Evolutionary conservation across 53 echinoderm and acorn worm species (phyloP).

Genomic region (Actinopyga echinites): DNA sequence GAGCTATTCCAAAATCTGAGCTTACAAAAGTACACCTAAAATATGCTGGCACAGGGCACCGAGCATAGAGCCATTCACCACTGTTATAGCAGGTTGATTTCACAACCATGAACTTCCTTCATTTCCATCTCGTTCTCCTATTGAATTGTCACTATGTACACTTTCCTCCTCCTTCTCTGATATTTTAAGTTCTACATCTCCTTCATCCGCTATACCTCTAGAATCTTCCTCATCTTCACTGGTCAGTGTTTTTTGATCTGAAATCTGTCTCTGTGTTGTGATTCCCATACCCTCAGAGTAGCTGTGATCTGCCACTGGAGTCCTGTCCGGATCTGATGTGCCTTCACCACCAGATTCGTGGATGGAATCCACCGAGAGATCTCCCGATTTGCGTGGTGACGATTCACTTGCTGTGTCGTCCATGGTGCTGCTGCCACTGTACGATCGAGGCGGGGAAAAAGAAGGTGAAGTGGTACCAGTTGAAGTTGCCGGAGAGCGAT

Average conservation of each 20-base stretch:
- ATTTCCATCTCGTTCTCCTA: slow-evolving; percentile 19
- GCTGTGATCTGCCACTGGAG: slow-evolving; percentile 1
- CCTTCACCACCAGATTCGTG: slow-evolving; percentile 37
- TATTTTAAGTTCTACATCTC: background rate
- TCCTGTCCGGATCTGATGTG: slow-evolving; percentile 8
- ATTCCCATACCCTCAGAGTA: background rate
- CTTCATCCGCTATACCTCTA: background rate
- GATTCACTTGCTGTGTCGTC: slow-evolving; percentile 90
- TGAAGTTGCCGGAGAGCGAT: slow-evolving; percentile 86
- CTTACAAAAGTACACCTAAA: background rate
- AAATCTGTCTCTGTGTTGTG: background rate
- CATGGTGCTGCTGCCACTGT: slow-evolving; percentile 94
- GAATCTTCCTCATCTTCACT: slow-evolving; percentile 20
- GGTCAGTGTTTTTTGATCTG: background rate
- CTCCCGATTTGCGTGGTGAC: slow-evolving; percentile 64
- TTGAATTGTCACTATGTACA: slow-evolving; percentile 1
- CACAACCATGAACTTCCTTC: slow-evolving; percentile 48
- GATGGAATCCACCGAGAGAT: slow-evolving; percentile 55
- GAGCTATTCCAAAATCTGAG: background rate
- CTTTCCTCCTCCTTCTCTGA: background rate
- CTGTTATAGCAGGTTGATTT: background rate
- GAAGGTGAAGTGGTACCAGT: slow-evolving; percentile 87
- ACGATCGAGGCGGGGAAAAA: slow-evolving; percentile 91
- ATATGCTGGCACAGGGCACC: background rate
- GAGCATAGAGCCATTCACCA: background rate